Evolutionary conservation across 2,888 invertebrate species (phyloP).

Genomic region (Antheraea yamamai): DNA sequence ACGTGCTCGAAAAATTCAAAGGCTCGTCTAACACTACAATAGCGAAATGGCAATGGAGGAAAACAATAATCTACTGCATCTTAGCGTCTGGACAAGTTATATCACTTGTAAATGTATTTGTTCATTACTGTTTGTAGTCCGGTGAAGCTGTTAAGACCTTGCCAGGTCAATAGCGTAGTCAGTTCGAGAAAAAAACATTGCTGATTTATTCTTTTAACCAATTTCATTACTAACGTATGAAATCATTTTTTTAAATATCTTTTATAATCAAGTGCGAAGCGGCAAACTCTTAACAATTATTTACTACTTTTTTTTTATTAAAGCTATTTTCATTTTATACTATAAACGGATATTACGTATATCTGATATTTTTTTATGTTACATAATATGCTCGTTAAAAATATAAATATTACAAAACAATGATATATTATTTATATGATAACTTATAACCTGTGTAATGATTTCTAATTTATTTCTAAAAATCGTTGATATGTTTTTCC

Average conservation of each 20-base stretch:
- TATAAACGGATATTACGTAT: background rate
- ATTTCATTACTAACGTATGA: background rate
- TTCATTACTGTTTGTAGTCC: background rate
- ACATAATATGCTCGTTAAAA: background rate
- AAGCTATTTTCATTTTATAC: background rate
- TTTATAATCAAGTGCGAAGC: background rate
- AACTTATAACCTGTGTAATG: too few species aligned
- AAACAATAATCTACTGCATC: slow-evolving; percentile 31
- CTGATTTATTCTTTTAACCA: background rate
- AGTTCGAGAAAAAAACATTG: too few species aligned
- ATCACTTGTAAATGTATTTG: slow-evolving; percentile 13
- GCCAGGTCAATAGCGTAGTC: too few species aligned
- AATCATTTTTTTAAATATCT: background rate
- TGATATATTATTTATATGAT: too few species aligned
- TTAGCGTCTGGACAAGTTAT: slow-evolving; percentile 26
- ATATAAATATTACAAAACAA: background rate
- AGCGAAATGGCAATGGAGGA: slow-evolving; percentile 27
- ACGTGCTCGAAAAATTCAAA: slow-evolving; percentile 67
- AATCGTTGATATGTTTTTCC: too few species aligned
- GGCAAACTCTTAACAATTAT: background rate
- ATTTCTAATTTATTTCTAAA: too few species aligned
- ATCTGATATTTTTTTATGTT: background rate
- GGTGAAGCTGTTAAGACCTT: too few species aligned
- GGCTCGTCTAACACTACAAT: slow-evolving; percentile 45
- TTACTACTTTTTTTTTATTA: background rate